Conservation (phyloP, 2,113 vertebrate species). For the Pelecanus crispus region DNA sequence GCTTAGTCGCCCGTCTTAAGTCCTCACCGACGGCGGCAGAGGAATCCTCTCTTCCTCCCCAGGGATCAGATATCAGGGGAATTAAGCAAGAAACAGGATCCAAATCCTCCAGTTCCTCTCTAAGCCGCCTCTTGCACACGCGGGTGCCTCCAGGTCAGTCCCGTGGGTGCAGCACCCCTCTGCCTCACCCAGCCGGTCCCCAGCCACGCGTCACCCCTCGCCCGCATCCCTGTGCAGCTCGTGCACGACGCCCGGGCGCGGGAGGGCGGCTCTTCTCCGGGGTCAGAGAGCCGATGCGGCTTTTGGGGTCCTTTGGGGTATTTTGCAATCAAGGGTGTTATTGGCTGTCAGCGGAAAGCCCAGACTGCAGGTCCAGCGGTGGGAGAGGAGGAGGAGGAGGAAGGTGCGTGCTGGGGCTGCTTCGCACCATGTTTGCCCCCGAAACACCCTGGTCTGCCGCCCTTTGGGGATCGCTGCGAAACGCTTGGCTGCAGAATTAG, state of each 20-base stretch:
- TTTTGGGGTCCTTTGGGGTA: neutral
- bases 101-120: conserved; percentile 26
- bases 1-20: neutral
- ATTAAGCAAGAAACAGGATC: conserved; percentile 29
- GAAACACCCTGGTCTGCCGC: rapidly evolving
- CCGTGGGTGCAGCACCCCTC: neutral
- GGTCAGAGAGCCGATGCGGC: neutral
- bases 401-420: neutral
- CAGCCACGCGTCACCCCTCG: neutral
- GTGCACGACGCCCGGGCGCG: rapidly evolving
- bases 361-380: neutral
- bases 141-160: neutral
- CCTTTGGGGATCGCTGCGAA: neutral
- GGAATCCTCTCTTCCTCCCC: neutral
- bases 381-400: neutral
- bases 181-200: neutral
- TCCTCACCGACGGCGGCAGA: neutral
- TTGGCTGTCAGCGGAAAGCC: neutral
- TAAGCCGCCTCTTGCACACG: neutral
- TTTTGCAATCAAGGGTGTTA: neutral
- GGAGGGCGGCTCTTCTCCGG: neutral
- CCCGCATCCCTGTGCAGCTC: rapidly evolving
- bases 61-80: conserved; percentile 13
- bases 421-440: neutral
- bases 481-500: neutral